Evolutionary conservation across 2,888 invertebrate genomes (phyloP), one percentile per base, ranked within the genome.

Genomic region (Standfussiana lucernea): DNA sequence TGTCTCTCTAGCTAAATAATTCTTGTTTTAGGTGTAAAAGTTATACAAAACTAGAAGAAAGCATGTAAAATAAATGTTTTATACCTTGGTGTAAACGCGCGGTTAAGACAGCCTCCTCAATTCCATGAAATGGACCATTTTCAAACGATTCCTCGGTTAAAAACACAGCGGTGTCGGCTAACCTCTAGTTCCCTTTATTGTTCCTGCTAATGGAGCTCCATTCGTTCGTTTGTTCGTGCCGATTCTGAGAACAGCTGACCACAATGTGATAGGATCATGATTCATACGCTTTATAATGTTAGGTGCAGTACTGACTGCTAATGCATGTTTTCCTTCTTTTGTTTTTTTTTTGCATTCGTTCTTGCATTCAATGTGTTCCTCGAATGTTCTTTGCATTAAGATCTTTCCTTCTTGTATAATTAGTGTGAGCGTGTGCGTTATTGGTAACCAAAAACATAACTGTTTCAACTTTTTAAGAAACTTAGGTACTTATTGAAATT

Each of bases 281-380:
- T 79, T 89, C 87, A 89, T 85, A 53, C 67, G 47, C 40, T 67
- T 72, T 78, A 80, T 79, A 87, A 62, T 68, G 70, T 67, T 50
- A 66, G 32, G 61, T 76, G 83, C 83, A 81, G 24, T 47, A 32
- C 24, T 42, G 75, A 69, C 72, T 85, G 50, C 21, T 68, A 86
- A 86, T 76, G 56, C 71, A 59, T 56, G 65, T 50, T 68, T 68
- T 59, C 42, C 21, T 70, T 28, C 18, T 35, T 37, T 65, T 56
- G n/a, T 50, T 37, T 15, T 42, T 5, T 78, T 40, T 37, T n/a
- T 24, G 13, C 7, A 11, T n/a, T 8, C 8, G 3, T 68, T 47
- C 15, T 28, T 28, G 28, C 3, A 18, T 32, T 10, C 3, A n/a
- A 53, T n/a, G 28, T 56, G 56, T 56, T 56, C 0, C 7, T 56